These are phyloP conservation scores for Anguilla marmorata DNA, from an alignment of 2,797 vertebrate species.

Conservation along the genomic window DNA sequence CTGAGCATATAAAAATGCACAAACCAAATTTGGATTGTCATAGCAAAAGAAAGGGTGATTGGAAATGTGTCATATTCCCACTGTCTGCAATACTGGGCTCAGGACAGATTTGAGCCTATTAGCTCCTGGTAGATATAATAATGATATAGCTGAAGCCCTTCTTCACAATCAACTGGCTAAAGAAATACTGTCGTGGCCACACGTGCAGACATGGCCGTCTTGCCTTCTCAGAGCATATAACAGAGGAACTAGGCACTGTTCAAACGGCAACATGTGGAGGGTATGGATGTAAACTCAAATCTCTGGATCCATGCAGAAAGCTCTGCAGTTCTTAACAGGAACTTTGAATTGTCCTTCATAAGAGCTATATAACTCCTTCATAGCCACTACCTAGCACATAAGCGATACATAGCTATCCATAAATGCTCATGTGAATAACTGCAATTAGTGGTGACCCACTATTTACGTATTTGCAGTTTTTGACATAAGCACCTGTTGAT, in stretches of 20 bases:
- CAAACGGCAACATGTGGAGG: background rate
- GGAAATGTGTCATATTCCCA: background rate
- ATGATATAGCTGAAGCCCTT: constrained; percentile 12
- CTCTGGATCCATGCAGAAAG: background rate
- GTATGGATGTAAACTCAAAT: background rate
- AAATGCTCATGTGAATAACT: background rate
- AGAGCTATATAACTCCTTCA: background rate
- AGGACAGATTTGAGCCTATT: constrained; percentile 63
- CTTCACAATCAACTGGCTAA: constrained; percentile 6
- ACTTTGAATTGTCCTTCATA: background rate
- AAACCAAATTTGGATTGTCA: background rate
- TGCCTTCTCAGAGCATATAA: background rate
- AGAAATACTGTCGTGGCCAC: constrained; percentile 9
- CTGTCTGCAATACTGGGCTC: constrained; percentile 38
- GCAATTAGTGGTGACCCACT: background rate
- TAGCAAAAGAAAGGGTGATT: background rate
- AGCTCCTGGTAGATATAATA: constrained; percentile 31
- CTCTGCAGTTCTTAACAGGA: background rate
- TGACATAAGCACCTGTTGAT: background rate
- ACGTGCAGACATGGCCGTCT: background rate
- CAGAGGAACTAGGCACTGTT: background rate
- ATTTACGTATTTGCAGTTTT: background rate
- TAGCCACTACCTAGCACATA: background rate
- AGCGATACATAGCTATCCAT: background rate
- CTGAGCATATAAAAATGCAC: background rate